Percentiles rank a stretch among this genome's conserved stretches.
Conservation (phyloP, 2,888 invertebrate species). For the Lottia gigantea region DNA sequence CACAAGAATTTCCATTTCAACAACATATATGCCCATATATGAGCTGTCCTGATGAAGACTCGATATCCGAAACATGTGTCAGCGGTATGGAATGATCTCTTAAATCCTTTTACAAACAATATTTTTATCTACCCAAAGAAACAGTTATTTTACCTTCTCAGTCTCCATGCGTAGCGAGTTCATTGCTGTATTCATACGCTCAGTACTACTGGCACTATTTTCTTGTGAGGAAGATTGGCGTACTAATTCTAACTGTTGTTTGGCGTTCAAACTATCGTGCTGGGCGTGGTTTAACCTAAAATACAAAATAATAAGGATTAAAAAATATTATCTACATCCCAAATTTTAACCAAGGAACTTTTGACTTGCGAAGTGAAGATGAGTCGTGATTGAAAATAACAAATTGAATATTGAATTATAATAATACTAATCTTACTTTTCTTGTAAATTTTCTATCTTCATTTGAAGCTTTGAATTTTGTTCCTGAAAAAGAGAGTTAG, state of each 20-base stretch:
- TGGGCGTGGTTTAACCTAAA: constrained; percentile 45
- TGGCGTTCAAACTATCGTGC: constrained; percentile 55
- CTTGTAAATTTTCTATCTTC: constrained; percentile 57
- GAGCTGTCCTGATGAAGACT: too few species aligned
- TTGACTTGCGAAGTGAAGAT: too few species aligned
- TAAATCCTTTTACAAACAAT: too few species aligned
- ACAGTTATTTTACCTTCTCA: constrained; percentile 51
- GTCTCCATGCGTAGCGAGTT: constrained; percentile 52
- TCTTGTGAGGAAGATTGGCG: constrained; percentile 40
- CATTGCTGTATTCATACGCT: constrained; percentile 53
- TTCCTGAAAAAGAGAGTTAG: constrained; percentile 43
- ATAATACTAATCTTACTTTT: constrained; percentile 43
- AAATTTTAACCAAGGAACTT: too few species aligned
- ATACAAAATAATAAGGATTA: not conserved
- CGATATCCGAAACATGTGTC: too few species aligned
- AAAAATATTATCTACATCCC: too few species aligned
- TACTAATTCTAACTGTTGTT: constrained; percentile 56
- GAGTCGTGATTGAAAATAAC: too few species aligned
- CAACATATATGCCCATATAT: too few species aligned
- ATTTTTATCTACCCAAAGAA: not conserved
- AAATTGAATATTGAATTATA: too few species aligned
- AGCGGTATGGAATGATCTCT: too few species aligned
- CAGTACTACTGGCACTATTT: constrained; percentile 44
- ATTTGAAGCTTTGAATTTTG: constrained; percentile 51
- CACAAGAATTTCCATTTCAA: too few species aligned